Base-by-base conservation (phyloP, 2,113 vertebrate genomes). In the Otolemur garnettii region DNA sequence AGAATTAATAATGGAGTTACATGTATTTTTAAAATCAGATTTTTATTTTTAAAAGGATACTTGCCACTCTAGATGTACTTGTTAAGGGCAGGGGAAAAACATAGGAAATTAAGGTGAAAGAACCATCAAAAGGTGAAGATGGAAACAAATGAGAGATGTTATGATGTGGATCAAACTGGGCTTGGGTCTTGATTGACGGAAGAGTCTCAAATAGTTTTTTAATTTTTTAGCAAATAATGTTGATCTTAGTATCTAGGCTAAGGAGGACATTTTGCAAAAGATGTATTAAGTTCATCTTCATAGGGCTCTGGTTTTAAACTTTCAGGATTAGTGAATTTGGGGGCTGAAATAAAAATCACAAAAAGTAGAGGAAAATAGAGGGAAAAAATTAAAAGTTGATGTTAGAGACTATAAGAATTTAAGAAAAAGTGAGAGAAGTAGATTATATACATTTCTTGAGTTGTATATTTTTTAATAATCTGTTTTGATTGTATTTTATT, bases 11-110 rank as follows among this genome's bases (percentile, higher is more conserved):
- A 45, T 64, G 2, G 87, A 35, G 22, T 64, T 87, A 38, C 4
- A n/a, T n/a, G 5, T 35, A 90, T 35, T 93, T 38, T 88, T 96
- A 21, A 62, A 66, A 38, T 30, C 30, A 33, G 26, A 66, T 35
- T 92, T 87, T 84, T 92, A n/a, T 33, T 81, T 86, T 82, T 60
- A 14, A 92, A 84, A 85, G 8, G 8, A 79, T 79, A 26, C 17
- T 24, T 26, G 7, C 18, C 9, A 78, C 17, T 28, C 26, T 3
- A 30, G 2, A 71, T 19, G 78, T n/a, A 93, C 50, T 19, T 85
- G 1, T 60, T 66, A 22, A 30, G 82, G 28, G 57, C 7, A 66
- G 38, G 10, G 3, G 35, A 21, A 91, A 91, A 97, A 69, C 19
- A 68, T 33, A 42, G 45, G 22, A 95, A 89, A 53, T 5, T 38